Conservation (phyloP, 2,888 invertebrate species). For the Nymphalis polychloros region DNA sequence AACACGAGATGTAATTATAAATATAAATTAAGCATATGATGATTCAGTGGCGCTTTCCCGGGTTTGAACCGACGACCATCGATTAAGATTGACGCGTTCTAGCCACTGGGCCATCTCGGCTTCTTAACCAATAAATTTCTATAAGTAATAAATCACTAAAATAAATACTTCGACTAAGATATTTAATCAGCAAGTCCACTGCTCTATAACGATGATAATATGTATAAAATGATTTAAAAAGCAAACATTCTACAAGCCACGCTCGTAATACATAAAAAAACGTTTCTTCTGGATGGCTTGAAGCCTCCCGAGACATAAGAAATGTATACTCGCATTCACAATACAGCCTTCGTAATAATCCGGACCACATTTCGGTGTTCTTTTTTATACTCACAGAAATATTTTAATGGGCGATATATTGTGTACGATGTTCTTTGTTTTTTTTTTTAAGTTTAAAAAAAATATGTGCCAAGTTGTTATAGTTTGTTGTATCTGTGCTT, state of each 20-base stretch:
- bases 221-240: background rate
- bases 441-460: background rate
- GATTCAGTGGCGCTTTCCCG: too few relatives aligned
- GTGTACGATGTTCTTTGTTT: background rate
- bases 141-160: too few relatives aligned
- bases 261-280: conserved; percentile 2
- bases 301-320: conserved; percentile 9
- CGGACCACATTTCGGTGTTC: background rate
- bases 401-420: conserved; percentile 5
- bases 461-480: background rate
- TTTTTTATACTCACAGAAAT: conserved; percentile 6
- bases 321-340: conserved; percentile 1
- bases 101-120: too few relatives aligned
- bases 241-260: background rate
- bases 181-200: too few relatives aligned
- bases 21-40: too few relatives aligned
- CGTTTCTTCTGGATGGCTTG: background rate
- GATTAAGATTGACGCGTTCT: too few relatives aligned
- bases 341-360: conserved; percentile 1
- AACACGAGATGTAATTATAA: too few relatives aligned
- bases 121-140: too few relatives aligned
- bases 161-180: too few relatives aligned
- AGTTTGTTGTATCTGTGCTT: too few relatives aligned
- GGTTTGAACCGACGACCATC: too few relatives aligned
- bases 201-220: background rate